Evolutionary conservation across 2,888 invertebrate genomes (phyloP), one percentile per base, ranked within the genome.

Genomic region (Apocheima hispidaria): DNA sequence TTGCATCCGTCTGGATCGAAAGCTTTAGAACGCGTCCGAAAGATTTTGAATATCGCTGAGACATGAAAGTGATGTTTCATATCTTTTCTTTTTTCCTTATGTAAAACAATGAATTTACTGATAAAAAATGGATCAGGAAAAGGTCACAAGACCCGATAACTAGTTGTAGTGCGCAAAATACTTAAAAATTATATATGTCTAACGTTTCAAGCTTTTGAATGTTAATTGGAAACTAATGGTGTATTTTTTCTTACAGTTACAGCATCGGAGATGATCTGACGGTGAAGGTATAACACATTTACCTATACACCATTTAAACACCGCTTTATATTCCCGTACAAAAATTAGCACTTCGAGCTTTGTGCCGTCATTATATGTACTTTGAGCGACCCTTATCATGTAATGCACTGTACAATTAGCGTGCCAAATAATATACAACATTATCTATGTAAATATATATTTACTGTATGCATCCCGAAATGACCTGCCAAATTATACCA

Each of bases 191-290:
- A 26, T 2, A n/a, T 9, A 9, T 16, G 18, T 35, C 33, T 10
- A 44, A 10, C 9, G 16, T n/a, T 14, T 16, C 7, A 23, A 46
- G 6, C 3, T 9, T 16, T 60, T 56, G 58, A 56, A 35, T 52
- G 59, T 52, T 60, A 40, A 67, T 66, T 43, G 28, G 49, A 20
- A 54, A 59, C 35, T 66, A 57, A 66, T 65, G 12, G 66, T 51
- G 20, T 60, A 66, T 81, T 84, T 84, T 83, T 75, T 66, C 75
- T 87, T 87, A 35, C 87, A 88, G 87, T 83, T 85, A 76, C 74
- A 58, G 71, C 75, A 71, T 76, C 78, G 83, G 84, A 83, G 84
- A 90, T 90, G 90, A 77, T 87, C 84, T 87, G 84, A 88, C 82
- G 81, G 79, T 80, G 74, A 88, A 90, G 91, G 91, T 91, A 90